These are phyloP conservation scores for Drosophila greeni DNA, from an alignment of 2,888 invertebrate species.

Conservation along the genomic window DNA sequence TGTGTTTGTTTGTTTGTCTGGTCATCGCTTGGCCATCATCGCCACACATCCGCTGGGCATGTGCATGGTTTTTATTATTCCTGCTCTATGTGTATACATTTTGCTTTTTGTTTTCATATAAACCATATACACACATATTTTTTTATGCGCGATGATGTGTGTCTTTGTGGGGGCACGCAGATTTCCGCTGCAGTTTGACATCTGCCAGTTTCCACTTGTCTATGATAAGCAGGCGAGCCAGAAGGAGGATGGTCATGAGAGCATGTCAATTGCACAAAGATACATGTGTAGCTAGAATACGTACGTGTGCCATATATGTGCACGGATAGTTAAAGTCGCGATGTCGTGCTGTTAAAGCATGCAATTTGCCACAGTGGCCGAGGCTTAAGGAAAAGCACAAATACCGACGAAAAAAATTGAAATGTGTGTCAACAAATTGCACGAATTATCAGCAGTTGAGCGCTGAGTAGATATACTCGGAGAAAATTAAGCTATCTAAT, in stretches of 20 bases:
- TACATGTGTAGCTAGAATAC: slow-evolving; percentile 16
- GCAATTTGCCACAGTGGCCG: slow-evolving; percentile 35
- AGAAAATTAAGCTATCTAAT: neutral
- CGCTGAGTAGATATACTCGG: slow-evolving; percentile 1
- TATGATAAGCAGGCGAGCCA: slow-evolving; percentile 29
- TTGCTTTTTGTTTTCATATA: slow-evolving; percentile 6
- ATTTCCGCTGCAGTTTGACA: slow-evolving; percentile 47
- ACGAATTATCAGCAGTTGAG: slow-evolving; percentile 53
- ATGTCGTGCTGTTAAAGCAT: slow-evolving; percentile 50
- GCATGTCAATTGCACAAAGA: slow-evolving; percentile 44
- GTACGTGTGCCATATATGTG: slow-evolving; percentile 10
- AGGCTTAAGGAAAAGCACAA: slow-evolving; percentile 19
- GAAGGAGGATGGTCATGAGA: slow-evolving; percentile 33
- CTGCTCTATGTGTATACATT: slow-evolving; percentile 5
- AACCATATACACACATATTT: neutral
- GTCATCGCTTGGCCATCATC: slow-evolving; percentile 32
- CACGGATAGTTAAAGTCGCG: slow-evolving; percentile 14
- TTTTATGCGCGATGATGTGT: slow-evolving; percentile 10
- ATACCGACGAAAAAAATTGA: slow-evolving; percentile 40
- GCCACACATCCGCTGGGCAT: slow-evolving; percentile 35
- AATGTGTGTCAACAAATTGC: slow-evolving; percentile 70
- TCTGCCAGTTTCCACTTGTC: slow-evolving; percentile 34
- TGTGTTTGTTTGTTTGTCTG: slow-evolving; percentile 19
- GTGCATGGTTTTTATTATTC: slow-evolving; percentile 8
- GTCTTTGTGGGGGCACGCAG: slow-evolving; percentile 44